Conservation (phyloP, 2,888 invertebrate species). For the Diarsia brunnea region DNA sequence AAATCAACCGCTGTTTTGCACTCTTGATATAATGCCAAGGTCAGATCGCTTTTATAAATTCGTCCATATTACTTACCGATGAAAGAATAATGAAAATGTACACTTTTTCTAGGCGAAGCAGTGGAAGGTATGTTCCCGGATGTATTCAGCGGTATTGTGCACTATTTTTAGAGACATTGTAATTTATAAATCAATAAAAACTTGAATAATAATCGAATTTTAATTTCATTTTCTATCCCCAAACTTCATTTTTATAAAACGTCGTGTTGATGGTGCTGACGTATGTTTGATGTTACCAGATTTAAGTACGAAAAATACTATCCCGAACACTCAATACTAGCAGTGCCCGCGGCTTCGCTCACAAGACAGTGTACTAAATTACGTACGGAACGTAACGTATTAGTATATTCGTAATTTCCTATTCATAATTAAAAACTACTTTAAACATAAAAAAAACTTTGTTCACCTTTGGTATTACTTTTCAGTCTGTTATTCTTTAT, state of each 20-base stretch:
- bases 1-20: conserved; percentile 71
- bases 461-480: no score
- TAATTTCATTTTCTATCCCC: conserved; percentile 37
- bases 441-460: neutral
- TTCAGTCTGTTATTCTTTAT: no score
- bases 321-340: neutral
- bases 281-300: conserved; percentile 43
- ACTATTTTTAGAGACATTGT: conserved; percentile 53
- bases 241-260: conserved; percentile 49
- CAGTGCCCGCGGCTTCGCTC: neutral
- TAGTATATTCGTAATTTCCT: neutral
- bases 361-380: neutral
- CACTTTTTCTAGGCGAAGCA: conserved; percentile 40
- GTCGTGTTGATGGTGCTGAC: conserved; percentile 57
- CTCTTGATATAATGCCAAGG: conserved; percentile 70
- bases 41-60: conserved; percentile 55
- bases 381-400: neutral
- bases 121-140: conserved; percentile 14
- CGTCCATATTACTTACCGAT: conserved; percentile 48
- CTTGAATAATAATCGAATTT: conserved; percentile 35
- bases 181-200: conserved; percentile 48
- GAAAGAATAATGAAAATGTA: conserved; percentile 13
- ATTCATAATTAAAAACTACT: neutral
- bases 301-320: neutral
- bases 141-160: conserved; percentile 16